A percentile compares a stretch with the other conserved stretches of the same genome.
These are phyloP conservation scores for Nasonovia ribisnigri DNA, from an alignment of 2,888 invertebrate genomes.

Conservation along the genomic window DNA sequence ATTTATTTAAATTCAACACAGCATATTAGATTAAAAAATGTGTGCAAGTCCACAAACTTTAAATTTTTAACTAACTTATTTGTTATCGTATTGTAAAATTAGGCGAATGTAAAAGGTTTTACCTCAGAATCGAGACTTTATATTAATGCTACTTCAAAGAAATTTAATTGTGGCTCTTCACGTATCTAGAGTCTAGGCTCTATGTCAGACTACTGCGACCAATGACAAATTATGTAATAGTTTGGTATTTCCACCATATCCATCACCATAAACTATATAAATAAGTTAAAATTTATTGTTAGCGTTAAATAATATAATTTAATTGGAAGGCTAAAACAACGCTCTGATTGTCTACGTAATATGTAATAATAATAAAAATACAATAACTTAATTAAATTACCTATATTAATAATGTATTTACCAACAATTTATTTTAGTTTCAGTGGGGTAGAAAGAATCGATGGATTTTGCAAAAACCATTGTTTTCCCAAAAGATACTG, in stretches of 20 bases:
- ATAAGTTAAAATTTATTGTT: neutral
- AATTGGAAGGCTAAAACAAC: neutral
- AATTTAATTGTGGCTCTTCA: neutral
- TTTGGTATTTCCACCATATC: neutral
- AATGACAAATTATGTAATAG: neutral
- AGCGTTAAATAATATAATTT: neutral
- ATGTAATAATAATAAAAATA: neutral
- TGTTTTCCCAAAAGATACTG: neutral
- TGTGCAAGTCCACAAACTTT: neutral
- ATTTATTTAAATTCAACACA: neutral
- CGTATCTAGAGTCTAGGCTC: neutral
- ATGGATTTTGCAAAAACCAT: neutral
- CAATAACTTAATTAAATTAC: neutral
- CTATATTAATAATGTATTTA: neutral
- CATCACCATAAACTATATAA: neutral
- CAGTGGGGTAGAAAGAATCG: neutral
- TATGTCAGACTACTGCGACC: neutral
- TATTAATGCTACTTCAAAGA: neutral
- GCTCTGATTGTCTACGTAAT: neutral
- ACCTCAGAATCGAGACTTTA: neutral
- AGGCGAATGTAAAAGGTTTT: neutral
- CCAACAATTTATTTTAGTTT: neutral
- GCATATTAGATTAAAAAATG: neutral
- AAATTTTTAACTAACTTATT: neutral
- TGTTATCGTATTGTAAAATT: neutral